A percentile compares a stretch with the other conserved stretches of the same genome.
phyloP scores from a whole-genome alignment of 2,113 vertebrate species.

The Gavialis gangeticus region DNA sequence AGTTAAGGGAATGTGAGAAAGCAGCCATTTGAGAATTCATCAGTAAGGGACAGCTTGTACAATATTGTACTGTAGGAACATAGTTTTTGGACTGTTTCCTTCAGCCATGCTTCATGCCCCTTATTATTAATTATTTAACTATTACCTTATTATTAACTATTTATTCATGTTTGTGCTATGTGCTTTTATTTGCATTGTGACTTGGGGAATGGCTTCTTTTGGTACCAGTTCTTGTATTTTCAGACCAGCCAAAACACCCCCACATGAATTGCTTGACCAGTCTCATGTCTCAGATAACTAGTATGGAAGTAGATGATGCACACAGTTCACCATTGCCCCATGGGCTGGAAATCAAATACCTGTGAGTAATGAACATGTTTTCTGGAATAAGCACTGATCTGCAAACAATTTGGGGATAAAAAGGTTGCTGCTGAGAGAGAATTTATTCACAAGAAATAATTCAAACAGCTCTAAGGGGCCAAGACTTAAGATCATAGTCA shows the following conservation, averaged over 20 bases:
- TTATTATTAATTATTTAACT: neutral
- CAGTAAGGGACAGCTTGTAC: neutral
- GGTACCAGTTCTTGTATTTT: neutral
- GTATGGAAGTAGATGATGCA: neutral
- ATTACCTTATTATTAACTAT: neutral
- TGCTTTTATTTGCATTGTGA: neutral
- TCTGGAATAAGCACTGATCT: neutral
- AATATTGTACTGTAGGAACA: neutral
- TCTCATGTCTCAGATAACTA: neutral
- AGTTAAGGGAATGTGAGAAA: too few relatives aligned
- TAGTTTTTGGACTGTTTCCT: neutral
- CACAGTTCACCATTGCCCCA: neutral
- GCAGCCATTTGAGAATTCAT: neutral
- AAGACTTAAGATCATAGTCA: neutral
- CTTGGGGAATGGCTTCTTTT: neutral
- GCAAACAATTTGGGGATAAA: neutral
- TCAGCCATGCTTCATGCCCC: neutral
- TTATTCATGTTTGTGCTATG: neutral
- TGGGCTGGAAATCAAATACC: neutral
- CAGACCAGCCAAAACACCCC: neutral
- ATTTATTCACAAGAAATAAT: neutral
- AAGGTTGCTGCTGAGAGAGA: neutral
- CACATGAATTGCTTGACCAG: neutral
- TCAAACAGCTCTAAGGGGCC: neutral
- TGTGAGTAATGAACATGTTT: accelerated